These are phyloP conservation scores for Cantharis lateralis DNA, from an alignment of 2,888 invertebrate genomes.

Conservation along the genomic window DNA sequence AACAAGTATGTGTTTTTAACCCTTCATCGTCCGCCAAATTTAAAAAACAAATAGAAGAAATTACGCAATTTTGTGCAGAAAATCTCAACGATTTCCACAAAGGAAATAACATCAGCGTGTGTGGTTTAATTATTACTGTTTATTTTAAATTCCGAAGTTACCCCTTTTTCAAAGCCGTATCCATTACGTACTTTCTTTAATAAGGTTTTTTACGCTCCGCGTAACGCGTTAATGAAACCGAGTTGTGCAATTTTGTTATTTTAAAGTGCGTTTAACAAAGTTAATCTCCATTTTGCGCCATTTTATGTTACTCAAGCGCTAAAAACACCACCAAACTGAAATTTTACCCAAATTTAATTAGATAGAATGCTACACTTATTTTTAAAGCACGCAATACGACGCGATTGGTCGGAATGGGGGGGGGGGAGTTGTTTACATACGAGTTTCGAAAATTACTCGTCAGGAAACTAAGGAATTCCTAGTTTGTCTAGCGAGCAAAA, in stretches of 20 bases:
- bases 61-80: constrained; percentile 13
- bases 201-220: constrained; percentile 33
- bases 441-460: not conserved
- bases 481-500: not conserved
- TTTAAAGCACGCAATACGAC: not conserved
- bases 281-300: constrained; percentile 27
- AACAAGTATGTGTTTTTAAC: not conserved
- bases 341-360: not conserved
- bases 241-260: constrained; percentile 31
- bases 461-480: not conserved
- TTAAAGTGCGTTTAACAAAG: constrained; percentile 31
- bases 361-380: not conserved
- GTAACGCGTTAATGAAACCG: constrained; percentile 32
- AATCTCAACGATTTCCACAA: constrained; percentile 18
- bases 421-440: not conserved
- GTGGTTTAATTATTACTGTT: constrained; percentile 29
- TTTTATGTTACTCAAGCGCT: constrained; percentile 9
- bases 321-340: not conserved
- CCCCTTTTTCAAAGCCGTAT: constrained; percentile 23
- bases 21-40: no score
- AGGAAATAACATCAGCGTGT: constrained; percentile 11
- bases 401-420: not conserved
- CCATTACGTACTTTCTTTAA: constrained; percentile 32
- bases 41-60: not conserved
- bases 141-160: constrained; percentile 28